These are phyloP conservation scores for Chrysina gloriosa DNA, from an alignment of 2,888 invertebrate species.

Conservation along the genomic window DNA sequence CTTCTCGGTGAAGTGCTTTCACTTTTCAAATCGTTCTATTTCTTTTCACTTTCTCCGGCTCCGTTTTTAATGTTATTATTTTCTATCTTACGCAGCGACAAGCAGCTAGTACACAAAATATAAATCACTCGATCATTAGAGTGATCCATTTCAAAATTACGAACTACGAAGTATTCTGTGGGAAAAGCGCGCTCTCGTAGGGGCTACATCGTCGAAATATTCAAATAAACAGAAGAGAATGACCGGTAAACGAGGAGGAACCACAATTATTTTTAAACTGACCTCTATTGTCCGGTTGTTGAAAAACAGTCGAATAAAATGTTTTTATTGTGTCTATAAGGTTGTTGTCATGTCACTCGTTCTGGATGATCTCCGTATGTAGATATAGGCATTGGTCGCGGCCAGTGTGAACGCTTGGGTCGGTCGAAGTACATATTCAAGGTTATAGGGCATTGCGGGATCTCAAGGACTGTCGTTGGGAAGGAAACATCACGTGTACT, in stretches of 20 bases:
- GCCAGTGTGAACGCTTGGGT: conserved; percentile 39
- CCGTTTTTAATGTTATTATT: conserved; percentile 9
- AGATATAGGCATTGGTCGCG: conserved; percentile 4
- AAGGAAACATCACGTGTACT: conserved; percentile 39
- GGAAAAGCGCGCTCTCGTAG: conserved; percentile 22
- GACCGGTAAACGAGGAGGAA: conserved; percentile 5
- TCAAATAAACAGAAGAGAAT: not conserved
- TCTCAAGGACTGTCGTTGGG: conserved; percentile 41
- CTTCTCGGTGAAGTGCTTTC: conserved; percentile 26
- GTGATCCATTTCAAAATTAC: conserved; percentile 20
- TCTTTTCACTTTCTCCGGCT: conserved; percentile 36
- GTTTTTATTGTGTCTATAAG: conserved; percentile 29
- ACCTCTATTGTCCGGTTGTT: conserved; percentile 24
- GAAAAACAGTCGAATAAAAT: conserved; percentile 28
- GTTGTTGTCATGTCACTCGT: conserved; percentile 15
- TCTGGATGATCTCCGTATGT: conserved; percentile 21
- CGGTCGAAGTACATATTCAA: conserved; percentile 46
- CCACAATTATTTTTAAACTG: conserved; percentile 23
- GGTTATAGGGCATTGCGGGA: conserved; percentile 40
- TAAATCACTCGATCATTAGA: conserved; percentile 34
- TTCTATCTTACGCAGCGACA: conserved; percentile 1
- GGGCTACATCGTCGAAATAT: not conserved
- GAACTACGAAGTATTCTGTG: conserved; percentile 11
- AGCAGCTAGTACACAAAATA: conserved; percentile 1
- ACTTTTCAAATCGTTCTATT: conserved; percentile 37